Evolutionary conservation across 2,888 invertebrate species (phyloP).

Genomic region (Pollenia amentaria): DNA sequence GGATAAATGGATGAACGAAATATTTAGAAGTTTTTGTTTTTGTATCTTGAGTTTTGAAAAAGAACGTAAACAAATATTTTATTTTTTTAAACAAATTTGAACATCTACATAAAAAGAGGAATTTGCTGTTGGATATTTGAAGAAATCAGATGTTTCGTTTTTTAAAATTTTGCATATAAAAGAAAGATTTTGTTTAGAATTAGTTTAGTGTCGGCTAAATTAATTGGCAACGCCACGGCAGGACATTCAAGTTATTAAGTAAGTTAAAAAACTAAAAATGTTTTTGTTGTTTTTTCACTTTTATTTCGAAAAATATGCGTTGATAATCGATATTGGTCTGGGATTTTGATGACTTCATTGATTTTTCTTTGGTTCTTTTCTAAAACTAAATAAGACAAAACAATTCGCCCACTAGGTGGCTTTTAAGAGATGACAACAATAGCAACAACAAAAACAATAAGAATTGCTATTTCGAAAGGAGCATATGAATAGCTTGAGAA

Average conservation of each 20-base stretch:
- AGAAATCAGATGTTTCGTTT: conserved; percentile 4
- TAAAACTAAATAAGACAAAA: conserved; percentile 50
- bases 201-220: conserved; percentile 42
- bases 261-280: too few species aligned
- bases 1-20: conserved; percentile 9
- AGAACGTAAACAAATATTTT: conserved; percentile 8
- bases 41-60: neutral
- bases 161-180: neutral
- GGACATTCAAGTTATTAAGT: conserved; percentile 46
- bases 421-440: conserved; percentile 34
- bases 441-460: neutral
- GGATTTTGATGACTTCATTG: conserved; percentile 81
- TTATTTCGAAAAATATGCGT: conserved; percentile 76
- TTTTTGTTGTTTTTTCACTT: conserved; percentile 15
- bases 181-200: neutral
- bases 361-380: conserved; percentile 9
- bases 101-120: neutral
- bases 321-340: conserved; percentile 81
- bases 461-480: neutral
- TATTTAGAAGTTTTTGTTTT: conserved; percentile 8
- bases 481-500: neutral
- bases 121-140: too few species aligned
- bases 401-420: conserved; percentile 72
- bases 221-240: conserved; percentile 69
- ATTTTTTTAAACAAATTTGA: neutral